Conservation (phyloP, 2,797 vertebrate species). For the Eulemur coronatus region DNA sequence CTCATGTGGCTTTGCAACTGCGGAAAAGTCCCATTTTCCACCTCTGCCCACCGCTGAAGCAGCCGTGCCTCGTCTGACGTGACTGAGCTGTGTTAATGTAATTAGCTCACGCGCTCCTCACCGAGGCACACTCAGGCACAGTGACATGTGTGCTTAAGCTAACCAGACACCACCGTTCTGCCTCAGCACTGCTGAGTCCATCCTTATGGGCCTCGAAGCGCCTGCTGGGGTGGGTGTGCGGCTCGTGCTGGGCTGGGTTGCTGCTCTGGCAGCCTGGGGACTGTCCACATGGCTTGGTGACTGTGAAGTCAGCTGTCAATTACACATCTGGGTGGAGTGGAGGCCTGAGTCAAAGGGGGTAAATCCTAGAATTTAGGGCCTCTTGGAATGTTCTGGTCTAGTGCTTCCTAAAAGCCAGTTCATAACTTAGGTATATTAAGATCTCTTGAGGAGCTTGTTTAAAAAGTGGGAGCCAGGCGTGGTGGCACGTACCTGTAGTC, state of each 20-base stretch:
- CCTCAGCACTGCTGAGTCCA: background rate
- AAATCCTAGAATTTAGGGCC: background rate
- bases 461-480: background rate
- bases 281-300: background rate
- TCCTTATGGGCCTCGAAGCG: fast-evolving
- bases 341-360: background rate
- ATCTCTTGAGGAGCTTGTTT: background rate
- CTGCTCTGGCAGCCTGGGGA: background rate
- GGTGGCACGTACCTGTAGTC: background rate
- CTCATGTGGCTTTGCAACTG: background rate
- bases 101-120: background rate
- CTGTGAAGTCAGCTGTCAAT: background rate
- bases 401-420: background rate
- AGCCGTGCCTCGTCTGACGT: background rate
- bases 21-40: background rate
- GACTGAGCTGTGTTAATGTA: fast-evolving
- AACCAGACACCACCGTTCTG: background rate
- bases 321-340: background rate
- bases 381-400: background rate
- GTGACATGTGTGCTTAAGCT: fast-evolving
- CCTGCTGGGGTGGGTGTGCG: background rate
- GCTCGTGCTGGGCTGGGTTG: background rate
- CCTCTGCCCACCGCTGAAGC: fast-evolving
- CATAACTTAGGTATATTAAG: background rate
- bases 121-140: background rate